Percentiles rank a stretch among this genome's conserved stretches.
These are phyloP conservation scores for Paramormyrops hopkinsi DNA, from an alignment of 2,797 vertebrate species.

Conservation along the genomic window DNA sequence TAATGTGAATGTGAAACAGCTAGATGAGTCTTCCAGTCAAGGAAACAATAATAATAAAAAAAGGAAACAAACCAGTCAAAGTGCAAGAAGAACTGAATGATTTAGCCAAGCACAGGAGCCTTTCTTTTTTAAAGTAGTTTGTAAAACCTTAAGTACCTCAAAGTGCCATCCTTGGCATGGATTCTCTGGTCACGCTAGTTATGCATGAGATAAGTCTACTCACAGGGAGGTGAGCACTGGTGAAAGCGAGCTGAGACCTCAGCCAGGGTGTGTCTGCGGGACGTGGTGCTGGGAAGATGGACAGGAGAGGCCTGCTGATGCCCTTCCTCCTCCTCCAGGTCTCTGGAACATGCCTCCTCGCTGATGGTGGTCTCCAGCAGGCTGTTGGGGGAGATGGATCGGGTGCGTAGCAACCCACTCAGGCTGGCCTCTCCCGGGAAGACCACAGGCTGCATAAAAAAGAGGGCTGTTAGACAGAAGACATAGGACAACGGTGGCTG, in stretches of 20 bases:
- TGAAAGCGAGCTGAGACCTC: slow-evolving; percentile 83
- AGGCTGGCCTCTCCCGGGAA: slow-evolving; percentile 77
- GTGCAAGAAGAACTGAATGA: background rate
- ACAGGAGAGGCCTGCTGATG: slow-evolving; percentile 55
- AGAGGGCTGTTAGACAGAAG: background rate
- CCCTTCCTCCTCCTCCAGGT: slow-evolving; percentile 74
- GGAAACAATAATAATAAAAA: background rate
- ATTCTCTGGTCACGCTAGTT: background rate
- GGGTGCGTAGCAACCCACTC: slow-evolving; percentile 73
- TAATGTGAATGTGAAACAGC: background rate
- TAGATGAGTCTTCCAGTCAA: background rate
- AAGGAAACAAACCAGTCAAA: background rate
- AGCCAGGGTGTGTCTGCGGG: slow-evolving; percentile 84
- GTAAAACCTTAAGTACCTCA: background rate
- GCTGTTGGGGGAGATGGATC: slow-evolving; percentile 81
- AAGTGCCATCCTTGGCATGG: background rate
- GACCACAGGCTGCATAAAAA: slow-evolving; percentile 56
- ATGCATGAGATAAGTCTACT: slow-evolving; percentile 36
- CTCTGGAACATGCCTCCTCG: slow-evolving; percentile 77
- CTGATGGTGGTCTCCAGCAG: slow-evolving; percentile 85
- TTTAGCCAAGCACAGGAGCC: background rate
- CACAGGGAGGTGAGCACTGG: slow-evolving; percentile 66
- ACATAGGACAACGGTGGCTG: background rate
- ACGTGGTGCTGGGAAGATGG: slow-evolving; percentile 64
- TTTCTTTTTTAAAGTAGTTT: background rate